Evolutionary conservation across 2,797 vertebrate species (phyloP), one percentile per base, ranked within the genome.

Genomic region (Paedocypris micromegethes): DNA sequence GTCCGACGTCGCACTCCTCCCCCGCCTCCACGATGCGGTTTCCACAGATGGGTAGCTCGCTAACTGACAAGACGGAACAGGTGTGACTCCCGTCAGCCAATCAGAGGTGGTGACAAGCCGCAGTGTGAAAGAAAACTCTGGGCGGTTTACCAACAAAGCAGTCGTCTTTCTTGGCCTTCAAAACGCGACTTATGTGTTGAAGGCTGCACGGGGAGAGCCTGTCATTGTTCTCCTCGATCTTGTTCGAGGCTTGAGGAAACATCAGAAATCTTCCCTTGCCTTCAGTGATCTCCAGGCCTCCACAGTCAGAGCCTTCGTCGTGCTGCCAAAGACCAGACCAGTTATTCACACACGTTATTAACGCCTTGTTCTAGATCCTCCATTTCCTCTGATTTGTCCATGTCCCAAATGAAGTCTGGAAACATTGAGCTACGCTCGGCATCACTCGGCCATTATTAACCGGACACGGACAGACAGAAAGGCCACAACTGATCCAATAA

Each of bases 1-100:
- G 82, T 5, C 91, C 92, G 0, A 91, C 79, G 2, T 93, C 92
- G n/a, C 92, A 93, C 74, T 92, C 87, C 75, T 93, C 92, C 7
- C 77, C 89, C 1, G 85, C 73, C 75, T 93, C 91, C 6, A 91
- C 79, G 0, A 93, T 90, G 23, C 73, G 86, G 81, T 93, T 93
- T 58, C 92, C 91, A 80, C 92, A 93, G 74, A 90, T 92, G 68
- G 92, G 92, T 65, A 83, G 85, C 67, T 88, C 84, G n/a, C 84
- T 92, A 64, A 85, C 92, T 93, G 80, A n/a, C 50, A 46, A 41
- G 68, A 56, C 4, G 77, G 1, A 78, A 9, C 47, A 43, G 5
- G 38, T 47, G 66, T 5, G 46, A 3, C 57, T 42, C 40, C 6
- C 41, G 44, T 37, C 56, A 70, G 38, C 37, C 9, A 37, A 50